Base-by-base conservation (phyloP, 1,140 invertebrate species). In the Cydia splendana region DNA sequence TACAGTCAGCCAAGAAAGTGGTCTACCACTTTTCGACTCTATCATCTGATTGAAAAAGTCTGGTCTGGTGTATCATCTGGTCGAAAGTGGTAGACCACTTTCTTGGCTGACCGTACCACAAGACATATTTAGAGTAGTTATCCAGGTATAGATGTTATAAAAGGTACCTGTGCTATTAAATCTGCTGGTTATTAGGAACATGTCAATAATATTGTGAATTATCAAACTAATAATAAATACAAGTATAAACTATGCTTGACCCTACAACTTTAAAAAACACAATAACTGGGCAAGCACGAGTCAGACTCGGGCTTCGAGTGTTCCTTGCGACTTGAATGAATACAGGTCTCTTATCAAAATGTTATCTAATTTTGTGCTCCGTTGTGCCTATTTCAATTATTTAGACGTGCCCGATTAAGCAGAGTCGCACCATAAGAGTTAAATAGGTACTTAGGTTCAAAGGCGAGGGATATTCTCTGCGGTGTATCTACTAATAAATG, bases 141-240 rank as follows among this genome's bases (percentile, higher is more conserved):
- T 6, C 34, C 5, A 34, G 38, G 38, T 42, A 13, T 24, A 24
- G 24, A 24, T 24, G 2, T 18, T 53, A 18, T 18, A 53, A 53
- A 18, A n/a, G 15, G 48, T 51, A 51, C 48, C 12, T 15, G 51
- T 53, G n/a, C 51, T 18, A 6, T 15, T 53, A 53, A 12, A n/a
- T n/a, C n/a, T 9, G 4, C n/a, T 53, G 51, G n/a, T 18, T 62
- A 10, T 9, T 62, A 62, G 57, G 57, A 62, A 62, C 57, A 62
- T 62, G 18, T 62, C 10, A 24, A 62, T 62, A 10, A 62, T 62
- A 62, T 62, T 48, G 12, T 48, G 57, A 24, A 62, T 24, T 10
- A 62, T 62, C 57, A 62, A 62, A 62, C 57, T 62, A 62, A 62
- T 24, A 62, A 62, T 62, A 62, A 62, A 62, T 62, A 62, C 20